Conservation (phyloP, 1,140 invertebrate genomes). For the Yoshiicerus persimilis region DNA sequence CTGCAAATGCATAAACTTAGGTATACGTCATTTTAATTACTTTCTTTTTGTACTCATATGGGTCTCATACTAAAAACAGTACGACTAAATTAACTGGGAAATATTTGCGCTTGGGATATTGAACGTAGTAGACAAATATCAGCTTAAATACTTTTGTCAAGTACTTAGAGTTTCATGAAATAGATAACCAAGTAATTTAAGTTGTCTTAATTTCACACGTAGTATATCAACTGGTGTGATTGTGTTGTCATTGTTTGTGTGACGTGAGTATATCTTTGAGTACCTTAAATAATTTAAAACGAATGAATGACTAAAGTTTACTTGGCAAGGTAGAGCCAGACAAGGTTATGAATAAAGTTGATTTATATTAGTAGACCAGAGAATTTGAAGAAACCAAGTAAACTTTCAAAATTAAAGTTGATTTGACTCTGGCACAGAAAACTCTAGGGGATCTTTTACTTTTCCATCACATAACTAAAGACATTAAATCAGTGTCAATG, state of each 20-base stretch:
- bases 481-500: background rate
- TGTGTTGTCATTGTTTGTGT: background rate
- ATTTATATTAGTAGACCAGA: background rate
- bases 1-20: too few relatives aligned
- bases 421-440: background rate
- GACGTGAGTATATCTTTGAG: background rate
- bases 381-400: background rate
- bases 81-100: too few relatives aligned
- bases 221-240: background rate
- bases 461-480: background rate
- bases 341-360: background rate
- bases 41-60: too few relatives aligned
- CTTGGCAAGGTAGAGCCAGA: background rate
- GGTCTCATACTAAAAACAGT: too few relatives aligned
- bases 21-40: too few relatives aligned
- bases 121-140: too few relatives aligned
- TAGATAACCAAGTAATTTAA: too few relatives aligned
- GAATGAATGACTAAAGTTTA: background rate
- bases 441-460: background rate
- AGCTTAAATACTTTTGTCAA: too few relatives aligned
- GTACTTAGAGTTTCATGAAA: too few relatives aligned
- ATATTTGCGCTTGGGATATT: too few relatives aligned
- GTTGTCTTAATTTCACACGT: too few relatives aligned
- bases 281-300: background rate
- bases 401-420: background rate